A percentile compares a stretch with the other conserved stretches of the same genome.
Evolutionary conservation across 2,113 vertebrate species (phyloP).

Genomic region (Cairina moschata): DNA sequence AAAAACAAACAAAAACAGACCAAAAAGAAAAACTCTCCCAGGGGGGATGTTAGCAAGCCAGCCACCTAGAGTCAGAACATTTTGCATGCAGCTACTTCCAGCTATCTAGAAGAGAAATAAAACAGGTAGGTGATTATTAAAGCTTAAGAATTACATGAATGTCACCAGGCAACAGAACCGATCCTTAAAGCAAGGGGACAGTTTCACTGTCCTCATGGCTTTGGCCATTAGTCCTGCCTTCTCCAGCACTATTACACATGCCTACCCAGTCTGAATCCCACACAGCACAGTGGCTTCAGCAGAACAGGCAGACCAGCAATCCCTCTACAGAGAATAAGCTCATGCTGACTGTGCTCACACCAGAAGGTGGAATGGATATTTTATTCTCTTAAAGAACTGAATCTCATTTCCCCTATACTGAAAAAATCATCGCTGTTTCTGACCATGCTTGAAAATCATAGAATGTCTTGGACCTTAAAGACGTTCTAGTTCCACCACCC

Average conservation of each 20-base stretch:
- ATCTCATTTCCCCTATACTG: background rate
- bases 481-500: too few relatives aligned
- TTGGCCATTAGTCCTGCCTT: background rate
- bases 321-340: background rate
- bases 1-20: background rate
- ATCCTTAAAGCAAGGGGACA: background rate
- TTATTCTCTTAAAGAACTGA: background rate
- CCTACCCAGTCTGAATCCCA: background rate
- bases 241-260: background rate
- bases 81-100: background rate
- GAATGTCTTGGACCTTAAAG: too few relatives aligned
- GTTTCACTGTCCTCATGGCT: background rate
- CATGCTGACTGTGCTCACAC: background rate
- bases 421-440: rapidly evolving
- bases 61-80: background rate
- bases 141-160: background rate
- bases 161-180: background rate
- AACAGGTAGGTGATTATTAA: background rate
- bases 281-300: background rate
- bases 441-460: background rate
- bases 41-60: background rate
- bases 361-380: rapidly evolving
- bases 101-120: background rate
- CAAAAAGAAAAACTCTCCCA: background rate
- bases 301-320: background rate